Evolutionary conservation across 2,888 invertebrate species (phyloP).

Genomic region (Meandrusa payeni): DNA sequence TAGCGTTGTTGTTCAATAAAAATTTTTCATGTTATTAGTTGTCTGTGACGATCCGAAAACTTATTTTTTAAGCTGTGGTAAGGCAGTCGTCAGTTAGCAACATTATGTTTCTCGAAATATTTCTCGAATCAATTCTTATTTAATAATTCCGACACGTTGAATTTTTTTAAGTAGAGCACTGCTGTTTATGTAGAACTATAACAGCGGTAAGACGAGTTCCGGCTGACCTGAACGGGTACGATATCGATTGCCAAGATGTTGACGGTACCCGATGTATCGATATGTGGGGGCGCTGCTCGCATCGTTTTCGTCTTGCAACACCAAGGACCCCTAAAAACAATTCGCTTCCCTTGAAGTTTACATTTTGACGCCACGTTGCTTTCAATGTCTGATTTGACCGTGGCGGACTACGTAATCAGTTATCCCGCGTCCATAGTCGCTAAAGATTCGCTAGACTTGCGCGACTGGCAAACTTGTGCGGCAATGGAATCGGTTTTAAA

Average conservation of each 20-base stretch:
- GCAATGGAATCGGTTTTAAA: conserved; percentile 12
- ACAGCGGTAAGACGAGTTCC: conserved; percentile 5
- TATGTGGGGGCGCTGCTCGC: conserved; percentile 13
- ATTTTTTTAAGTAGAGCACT: conserved; percentile 8
- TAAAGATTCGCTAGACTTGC: background rate
- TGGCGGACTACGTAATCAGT: background rate
- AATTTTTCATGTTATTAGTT: too few relatives aligned
- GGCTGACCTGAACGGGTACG: conserved; percentile 11
- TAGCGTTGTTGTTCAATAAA: too few relatives aligned
- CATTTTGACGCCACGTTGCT: conserved; percentile 19
- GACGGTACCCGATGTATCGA: conserved; percentile 17
- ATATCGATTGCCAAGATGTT: background rate
- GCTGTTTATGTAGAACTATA: conserved; percentile 6
- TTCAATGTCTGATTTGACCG: conserved; percentile 1
- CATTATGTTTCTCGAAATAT: conserved; percentile 1
- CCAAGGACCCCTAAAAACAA: conserved; percentile 24
- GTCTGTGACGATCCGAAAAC: too few relatives aligned
- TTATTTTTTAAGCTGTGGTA: too few relatives aligned
- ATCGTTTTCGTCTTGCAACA: conserved; percentile 28
- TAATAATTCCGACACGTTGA: conserved; percentile 12
- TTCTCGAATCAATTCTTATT: conserved; percentile 9
- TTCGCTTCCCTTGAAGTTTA: conserved; percentile 27
- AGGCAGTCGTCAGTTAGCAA: too few relatives aligned
- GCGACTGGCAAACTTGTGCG: background rate
- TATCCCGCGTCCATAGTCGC: background rate